Evolutionary conservation across 2,113 vertebrate genomes (phyloP).

Genomic region (Azemiops feae): DNA sequence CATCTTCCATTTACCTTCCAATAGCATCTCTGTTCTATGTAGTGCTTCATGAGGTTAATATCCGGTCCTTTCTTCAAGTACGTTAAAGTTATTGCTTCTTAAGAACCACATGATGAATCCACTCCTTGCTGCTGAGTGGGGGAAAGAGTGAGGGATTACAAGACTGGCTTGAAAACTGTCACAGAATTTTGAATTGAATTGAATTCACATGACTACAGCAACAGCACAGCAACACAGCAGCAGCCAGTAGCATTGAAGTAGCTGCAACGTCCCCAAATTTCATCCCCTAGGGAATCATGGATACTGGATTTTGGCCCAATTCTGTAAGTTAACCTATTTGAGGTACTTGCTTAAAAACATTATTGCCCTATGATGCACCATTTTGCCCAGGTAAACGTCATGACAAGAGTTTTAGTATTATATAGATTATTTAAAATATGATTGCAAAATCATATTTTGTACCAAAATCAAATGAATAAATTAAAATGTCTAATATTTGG

Average conservation of each 20-base stretch:
- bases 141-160: neutral
- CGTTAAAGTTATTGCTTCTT: neutral
- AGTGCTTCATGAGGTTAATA: no score
- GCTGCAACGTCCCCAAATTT: neutral
- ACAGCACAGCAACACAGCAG: neutral
- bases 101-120: neutral
- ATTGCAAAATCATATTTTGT: neutral
- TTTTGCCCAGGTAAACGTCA: neutral
- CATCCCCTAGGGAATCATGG: neutral
- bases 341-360: neutral
- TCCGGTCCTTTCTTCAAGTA: no score
- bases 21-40: no score
- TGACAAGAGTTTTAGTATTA: neutral
- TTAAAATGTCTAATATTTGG: neutral
- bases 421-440: neutral
- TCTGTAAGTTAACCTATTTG: neutral
- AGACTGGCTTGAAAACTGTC: neutral
- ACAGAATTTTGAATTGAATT: neutral
- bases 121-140: neutral
- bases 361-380: neutral
- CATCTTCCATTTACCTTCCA: no score
- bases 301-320: neutral
- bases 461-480: neutral
- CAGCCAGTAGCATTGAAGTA: neutral
- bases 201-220: neutral